Percentiles rank a stretch among this genome's conserved stretches.
phyloP scores from a whole-genome alignment of 92 coral and sea anemone genomes.

The Porites divaricata region DNA sequence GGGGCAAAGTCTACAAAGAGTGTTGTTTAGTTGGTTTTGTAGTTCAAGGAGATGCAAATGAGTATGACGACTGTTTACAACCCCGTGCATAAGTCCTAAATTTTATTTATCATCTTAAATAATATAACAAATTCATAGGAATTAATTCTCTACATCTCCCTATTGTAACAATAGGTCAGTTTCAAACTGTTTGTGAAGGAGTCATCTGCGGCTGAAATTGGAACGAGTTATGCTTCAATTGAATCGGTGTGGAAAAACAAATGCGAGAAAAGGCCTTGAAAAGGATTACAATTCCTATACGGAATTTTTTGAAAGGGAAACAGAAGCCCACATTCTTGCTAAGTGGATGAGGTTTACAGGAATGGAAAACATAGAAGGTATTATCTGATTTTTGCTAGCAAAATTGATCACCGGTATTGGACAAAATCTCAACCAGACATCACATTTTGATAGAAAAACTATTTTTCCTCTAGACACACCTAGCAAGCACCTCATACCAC shows the following conservation, averaged over 20 bases:
- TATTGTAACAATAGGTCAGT: background rate
- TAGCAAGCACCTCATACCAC: constrained; percentile 16
- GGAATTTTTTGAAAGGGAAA: constrained; percentile 38
- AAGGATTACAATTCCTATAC: constrained; percentile 34
- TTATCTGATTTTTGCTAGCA: background rate
- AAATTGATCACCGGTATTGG: background rate
- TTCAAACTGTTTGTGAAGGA: constrained; percentile 30
- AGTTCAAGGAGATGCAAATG: too few species aligned
- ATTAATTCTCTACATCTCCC: background rate
- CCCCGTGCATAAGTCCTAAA: too few species aligned
- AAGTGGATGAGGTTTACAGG: constrained; percentile 30
- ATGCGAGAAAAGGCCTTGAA: constrained; percentile 28
- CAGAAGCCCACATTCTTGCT: constrained; percentile 25
- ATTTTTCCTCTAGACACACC: constrained; percentile 20
- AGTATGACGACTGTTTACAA: too few species aligned
- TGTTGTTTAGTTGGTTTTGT: too few species aligned
- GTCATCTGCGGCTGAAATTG: constrained; percentile 16
- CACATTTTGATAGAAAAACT: too few species aligned
- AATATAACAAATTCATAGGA: too few species aligned
- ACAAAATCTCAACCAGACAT: background rate
- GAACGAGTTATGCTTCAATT: constrained; percentile 25
- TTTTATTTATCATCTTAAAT: too few species aligned
- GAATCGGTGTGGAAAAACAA: constrained; percentile 26
- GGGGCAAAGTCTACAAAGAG: too few species aligned
- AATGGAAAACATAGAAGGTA: constrained; percentile 25